Conservation (phyloP, 1,140 invertebrate species). For the Tetraneura akinire region DNA sequence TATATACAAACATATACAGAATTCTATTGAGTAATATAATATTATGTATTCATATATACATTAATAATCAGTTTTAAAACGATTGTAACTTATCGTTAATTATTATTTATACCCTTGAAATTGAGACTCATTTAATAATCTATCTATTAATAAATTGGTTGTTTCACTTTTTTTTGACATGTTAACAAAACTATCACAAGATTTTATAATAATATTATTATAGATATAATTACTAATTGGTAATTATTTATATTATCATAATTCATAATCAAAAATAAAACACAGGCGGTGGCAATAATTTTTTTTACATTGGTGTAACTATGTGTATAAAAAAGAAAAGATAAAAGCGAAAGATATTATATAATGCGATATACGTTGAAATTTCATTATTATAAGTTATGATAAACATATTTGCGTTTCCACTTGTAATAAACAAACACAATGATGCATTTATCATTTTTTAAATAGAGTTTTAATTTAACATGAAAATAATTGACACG, state of each 20-base stretch:
- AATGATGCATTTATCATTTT: too few relatives aligned
- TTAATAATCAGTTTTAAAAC: neutral
- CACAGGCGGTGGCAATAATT: neutral
- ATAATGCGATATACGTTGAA: too few relatives aligned
- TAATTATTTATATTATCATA: too few relatives aligned
- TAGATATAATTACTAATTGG: neutral
- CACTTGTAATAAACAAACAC: too few relatives aligned
- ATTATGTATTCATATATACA: neutral
- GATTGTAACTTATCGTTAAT: neutral
- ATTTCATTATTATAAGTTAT: too few relatives aligned
- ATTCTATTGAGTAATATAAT: neutral
- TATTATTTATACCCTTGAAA: slow-evolving; percentile 29
- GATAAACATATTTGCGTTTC: too few relatives aligned
- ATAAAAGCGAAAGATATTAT: too few relatives aligned
- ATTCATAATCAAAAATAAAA: too few relatives aligned
- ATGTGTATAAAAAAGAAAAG: too few relatives aligned
- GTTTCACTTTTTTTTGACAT: slow-evolving; percentile 14
- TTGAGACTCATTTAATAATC: neutral
- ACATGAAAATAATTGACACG: too few relatives aligned
- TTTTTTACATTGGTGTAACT: too few relatives aligned
- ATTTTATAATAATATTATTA: neutral
- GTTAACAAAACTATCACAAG: neutral
- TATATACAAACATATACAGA: neutral
- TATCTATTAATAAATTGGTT: neutral
- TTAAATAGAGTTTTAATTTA: too few relatives aligned